These are phyloP conservation scores for Copidosoma aretas DNA, from an alignment of 2,888 invertebrate species.

Conservation along the genomic window DNA sequence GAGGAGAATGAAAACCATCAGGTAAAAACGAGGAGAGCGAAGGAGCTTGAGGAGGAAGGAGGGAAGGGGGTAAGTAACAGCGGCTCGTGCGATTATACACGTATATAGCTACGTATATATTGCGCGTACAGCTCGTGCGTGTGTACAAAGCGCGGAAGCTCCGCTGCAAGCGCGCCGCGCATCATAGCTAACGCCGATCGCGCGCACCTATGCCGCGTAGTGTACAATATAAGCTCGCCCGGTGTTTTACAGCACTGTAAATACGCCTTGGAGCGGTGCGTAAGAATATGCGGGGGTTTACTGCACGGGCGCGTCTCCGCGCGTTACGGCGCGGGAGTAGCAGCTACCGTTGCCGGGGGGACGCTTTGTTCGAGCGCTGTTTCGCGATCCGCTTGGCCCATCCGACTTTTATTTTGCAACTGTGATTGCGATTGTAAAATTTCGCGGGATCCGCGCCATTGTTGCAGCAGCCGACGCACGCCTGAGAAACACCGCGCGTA, in stretches of 20 bases:
- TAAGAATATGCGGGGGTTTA: too few species aligned
- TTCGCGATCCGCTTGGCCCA: too few species aligned
- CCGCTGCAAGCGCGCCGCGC: not conserved
- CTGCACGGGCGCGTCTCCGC: too few species aligned
- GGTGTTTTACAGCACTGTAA: constrained; percentile 22
- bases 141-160: not conserved
- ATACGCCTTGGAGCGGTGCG: not conserved
- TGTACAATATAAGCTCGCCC: not conserved
- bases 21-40: not conserved
- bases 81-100: too few species aligned
- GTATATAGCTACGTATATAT: not conserved
- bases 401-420: not conserved
- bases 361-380: too few species aligned
- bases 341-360: too few species aligned
- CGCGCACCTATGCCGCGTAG: too few species aligned
- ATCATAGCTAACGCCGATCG: not conserved
- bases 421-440: not conserved
- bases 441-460: not conserved
- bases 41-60: not conserved
- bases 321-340: too few species aligned
- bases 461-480: not conserved
- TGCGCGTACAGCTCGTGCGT: not conserved
- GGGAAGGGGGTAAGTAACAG: constrained; percentile 4
- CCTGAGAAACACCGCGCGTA: not conserved
- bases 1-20: constrained; percentile 19